Evolutionary conservation across 92 coral and sea anemone genomes (phyloP).

Genomic region (Virgularia gustaviana): DNA sequence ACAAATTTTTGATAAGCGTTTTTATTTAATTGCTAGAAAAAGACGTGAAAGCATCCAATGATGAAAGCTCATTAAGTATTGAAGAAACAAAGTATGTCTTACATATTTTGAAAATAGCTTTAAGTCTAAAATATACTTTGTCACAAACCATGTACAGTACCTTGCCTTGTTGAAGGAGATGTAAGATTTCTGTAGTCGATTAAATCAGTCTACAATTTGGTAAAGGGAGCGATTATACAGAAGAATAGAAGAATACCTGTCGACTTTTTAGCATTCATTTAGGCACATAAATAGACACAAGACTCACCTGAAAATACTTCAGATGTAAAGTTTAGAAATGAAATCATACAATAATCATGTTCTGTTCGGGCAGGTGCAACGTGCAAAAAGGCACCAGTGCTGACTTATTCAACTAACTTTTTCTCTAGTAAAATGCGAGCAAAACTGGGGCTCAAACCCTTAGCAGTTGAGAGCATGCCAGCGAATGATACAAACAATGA

Average conservation of each 20-base stretch:
- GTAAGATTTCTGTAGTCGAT: neutral
- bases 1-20: neutral
- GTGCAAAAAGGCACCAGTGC: no score
- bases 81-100: conserved; percentile 53
- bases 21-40: neutral
- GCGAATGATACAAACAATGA: conserved; percentile 45
- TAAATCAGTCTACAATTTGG: no score
- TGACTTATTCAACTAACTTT: neutral
- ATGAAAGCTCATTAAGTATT: conserved; percentile 44
- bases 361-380: no score
- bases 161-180: neutral
- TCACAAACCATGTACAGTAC: neutral
- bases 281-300: no score
- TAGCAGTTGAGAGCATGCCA: conserved; percentile 51
- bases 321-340: no score
- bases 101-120: neutral
- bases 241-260: no score
- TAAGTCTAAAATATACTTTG: neutral
- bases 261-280: no score
- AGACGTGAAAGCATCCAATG: neutral
- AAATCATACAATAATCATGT: no score
- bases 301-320: no score
- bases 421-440: conserved; percentile 63
- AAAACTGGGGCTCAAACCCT: conserved; percentile 84
- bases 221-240: no score